Conservation (phyloP, 2,113 vertebrate species). For the Bubalus kerabau region DNA sequence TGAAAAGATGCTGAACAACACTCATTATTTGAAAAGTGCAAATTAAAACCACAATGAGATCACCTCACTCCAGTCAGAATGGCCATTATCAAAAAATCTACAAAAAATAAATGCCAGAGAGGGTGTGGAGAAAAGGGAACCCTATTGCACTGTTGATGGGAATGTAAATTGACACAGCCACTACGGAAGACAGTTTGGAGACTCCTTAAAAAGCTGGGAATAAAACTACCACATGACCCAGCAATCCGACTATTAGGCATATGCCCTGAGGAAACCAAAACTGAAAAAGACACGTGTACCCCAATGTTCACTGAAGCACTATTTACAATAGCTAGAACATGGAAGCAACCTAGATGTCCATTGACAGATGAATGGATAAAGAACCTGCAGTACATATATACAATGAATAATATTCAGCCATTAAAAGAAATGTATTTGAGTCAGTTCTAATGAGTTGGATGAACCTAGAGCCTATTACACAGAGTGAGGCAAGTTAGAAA, state of each 20-base stretch:
- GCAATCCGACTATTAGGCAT: background rate
- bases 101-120: background rate
- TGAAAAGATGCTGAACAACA: background rate
- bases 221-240: background rate
- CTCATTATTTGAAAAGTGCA: background rate
- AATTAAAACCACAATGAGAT: background rate
- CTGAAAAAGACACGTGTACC: background rate
- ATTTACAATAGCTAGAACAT: background rate
- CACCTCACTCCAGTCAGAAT: background rate
- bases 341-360: background rate
- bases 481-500: background rate
- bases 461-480: background rate
- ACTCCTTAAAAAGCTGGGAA: background rate
- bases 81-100: background rate
- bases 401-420: background rate
- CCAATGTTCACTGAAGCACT: background rate
- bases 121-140: background rate
- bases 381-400: background rate
- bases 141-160: background rate
- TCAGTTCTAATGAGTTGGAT: background rate
- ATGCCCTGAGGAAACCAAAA: background rate
- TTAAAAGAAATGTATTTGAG: background rate
- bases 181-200: background rate
- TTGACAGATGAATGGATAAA: background rate
- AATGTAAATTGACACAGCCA: background rate